phyloP scores from a whole-genome alignment of 92 coral and sea anemone species.

The Siderastrea siderea region DNA sequence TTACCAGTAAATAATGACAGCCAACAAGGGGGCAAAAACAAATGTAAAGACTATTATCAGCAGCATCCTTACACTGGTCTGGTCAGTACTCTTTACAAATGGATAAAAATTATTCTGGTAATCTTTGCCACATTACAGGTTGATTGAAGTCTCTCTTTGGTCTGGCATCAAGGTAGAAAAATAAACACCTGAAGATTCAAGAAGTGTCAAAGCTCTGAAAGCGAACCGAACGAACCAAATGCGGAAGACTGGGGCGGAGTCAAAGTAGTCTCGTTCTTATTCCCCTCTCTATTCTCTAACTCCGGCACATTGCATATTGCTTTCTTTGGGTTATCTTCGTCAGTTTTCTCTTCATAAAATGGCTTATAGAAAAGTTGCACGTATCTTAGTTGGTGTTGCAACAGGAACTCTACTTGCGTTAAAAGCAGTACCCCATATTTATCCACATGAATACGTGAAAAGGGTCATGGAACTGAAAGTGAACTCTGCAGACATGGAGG shows the following conservation, averaged over 20 bases:
- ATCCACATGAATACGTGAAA: conserved; percentile 74
- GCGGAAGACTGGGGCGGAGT: background rate
- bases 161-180: background rate
- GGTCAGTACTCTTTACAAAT: too few species aligned
- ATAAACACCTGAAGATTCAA: background rate
- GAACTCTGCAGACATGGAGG: conserved; percentile 41
- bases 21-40: conserved; percentile 6
- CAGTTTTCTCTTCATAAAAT: background rate
- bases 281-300: background rate
- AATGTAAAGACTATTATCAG: background rate
- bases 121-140: too few species aligned
- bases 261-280: background rate
- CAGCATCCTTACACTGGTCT: background rate
- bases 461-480: conserved; percentile 72
- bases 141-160: too few species aligned
- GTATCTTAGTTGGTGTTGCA: conserved; percentile 69
- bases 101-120: too few species aligned
- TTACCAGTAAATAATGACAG: conserved; percentile 23
- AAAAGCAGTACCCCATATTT: conserved; percentile 82
- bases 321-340: too few species aligned
- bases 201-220: too few species aligned
- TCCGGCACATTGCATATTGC: too few species aligned
- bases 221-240: too few species aligned
- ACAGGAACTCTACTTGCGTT: conserved; percentile 69
- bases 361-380: conserved; percentile 15